Base-by-base conservation (phyloP, 1,140 invertebrate genomes). In the Streblospio benedicti region DNA sequence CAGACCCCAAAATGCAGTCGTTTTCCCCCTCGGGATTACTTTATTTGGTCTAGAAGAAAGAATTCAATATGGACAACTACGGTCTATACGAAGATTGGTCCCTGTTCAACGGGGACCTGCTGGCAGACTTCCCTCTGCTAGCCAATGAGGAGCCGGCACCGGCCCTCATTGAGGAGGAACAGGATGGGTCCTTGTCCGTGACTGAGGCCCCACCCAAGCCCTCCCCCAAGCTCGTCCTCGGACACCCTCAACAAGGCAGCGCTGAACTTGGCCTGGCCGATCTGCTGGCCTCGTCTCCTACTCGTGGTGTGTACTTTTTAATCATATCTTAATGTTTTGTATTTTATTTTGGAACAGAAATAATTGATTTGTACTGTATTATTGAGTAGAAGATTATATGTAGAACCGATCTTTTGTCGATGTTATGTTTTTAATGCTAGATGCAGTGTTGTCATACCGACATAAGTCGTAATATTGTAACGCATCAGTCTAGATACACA, bases 1-100 rank as follows among this genome's bases (percentile, higher is more conserved):
- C 53, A 55, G 53, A 38, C 32, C 53, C 53, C 53, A 41, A 55
- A 55, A 55, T 55, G 53, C 53, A 43, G 53, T 38, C 31, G 31
- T 55, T 55, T 32, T 38, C 23, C 53, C 53, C 27, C 28, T 31
- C 53, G 38, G 31, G 16, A 33, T 16, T 55, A 12, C 25, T 27
- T 32, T 55, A 35, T 32, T 38, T 27, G 14, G 31, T 35, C 23
- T 25, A 25, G 16, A 33, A 31, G 12, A 53, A 27, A 55, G 14
- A 27, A 33, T 55, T 32, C 3, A 12, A 55, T 35, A 16, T 27
- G 53, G 23, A 27, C 23, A 28, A 35, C 25, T 55, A 55, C 2
- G 28, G 4, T n/a, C 27, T 38, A 16, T 9, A 55, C 30, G 35
- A 45, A 27, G 27, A 45, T 43, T 27, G 28, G 38, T 27, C 35